Conservation (phyloP, 2,113 vertebrate species). For the Neogobius melanostomus region DNA sequence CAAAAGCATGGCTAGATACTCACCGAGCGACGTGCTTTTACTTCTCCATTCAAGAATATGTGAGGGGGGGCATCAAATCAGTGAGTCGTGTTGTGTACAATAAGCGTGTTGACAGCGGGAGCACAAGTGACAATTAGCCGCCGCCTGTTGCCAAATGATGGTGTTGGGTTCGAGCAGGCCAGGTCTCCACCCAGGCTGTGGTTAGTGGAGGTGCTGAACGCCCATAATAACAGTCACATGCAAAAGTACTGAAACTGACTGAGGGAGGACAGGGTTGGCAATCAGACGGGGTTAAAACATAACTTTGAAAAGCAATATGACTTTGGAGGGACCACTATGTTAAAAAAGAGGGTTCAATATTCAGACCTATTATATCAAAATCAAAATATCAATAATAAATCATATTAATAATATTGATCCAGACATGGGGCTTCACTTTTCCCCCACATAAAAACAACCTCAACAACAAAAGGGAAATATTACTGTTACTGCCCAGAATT, state of each 20-base stretch:
- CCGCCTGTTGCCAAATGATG: constrained; percentile 53
- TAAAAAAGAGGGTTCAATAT: no score
- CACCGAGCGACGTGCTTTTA: constrained; percentile 14
- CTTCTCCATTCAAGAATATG: constrained; percentile 50
- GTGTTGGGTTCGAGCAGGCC: constrained; percentile 35
- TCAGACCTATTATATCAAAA: no score
- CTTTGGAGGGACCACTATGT: no score
- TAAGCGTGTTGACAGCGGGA: background rate
- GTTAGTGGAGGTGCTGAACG: constrained; percentile 43
- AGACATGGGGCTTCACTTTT: no score
- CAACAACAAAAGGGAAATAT: no score
- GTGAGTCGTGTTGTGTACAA: constrained; percentile 12
- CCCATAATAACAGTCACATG: constrained; percentile 42
- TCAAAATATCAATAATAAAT: no score
- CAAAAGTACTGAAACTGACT: constrained; percentile 5
- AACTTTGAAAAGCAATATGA: background rate
- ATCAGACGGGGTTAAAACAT: constrained; percentile 15
- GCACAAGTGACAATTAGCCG: constrained; percentile 38
- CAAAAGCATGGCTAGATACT: constrained; percentile 16
- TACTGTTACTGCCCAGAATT: no score
- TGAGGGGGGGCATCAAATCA: constrained; percentile 14
- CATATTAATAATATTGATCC: no score
- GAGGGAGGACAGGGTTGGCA: background rate
- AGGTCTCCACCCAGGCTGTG: constrained; percentile 67
- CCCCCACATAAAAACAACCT: no score